These are phyloP conservation scores for Tenthredo notha DNA, from an alignment of 2,888 invertebrate species.

Conservation along the genomic window DNA sequence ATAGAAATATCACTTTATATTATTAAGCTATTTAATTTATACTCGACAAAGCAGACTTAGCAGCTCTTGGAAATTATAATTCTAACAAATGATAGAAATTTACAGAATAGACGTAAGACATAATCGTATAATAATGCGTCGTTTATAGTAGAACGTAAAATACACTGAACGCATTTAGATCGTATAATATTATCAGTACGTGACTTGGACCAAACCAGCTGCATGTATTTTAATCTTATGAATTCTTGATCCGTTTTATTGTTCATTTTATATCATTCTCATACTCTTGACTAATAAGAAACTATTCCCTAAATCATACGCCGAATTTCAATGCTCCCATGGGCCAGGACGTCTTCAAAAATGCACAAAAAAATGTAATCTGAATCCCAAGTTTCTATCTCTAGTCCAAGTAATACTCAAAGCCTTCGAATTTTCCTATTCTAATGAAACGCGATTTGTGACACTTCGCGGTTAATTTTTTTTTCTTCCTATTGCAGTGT, in stretches of 20 bases:
- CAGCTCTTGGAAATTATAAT: not conserved
- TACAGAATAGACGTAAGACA: not conserved
- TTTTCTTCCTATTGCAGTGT: no score
- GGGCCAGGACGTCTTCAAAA: no score
- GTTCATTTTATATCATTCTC: not conserved
- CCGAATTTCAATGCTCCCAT: no score
- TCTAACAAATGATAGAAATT: not conserved
- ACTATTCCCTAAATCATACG: no score
- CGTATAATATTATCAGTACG: slow-evolving; percentile 13
- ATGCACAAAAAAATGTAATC: no score
- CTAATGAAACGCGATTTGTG: no score
- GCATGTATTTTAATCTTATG: not conserved
- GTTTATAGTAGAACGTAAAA: not conserved
- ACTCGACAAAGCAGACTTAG: not conserved
- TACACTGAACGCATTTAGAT: slow-evolving; percentile 4
- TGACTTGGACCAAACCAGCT: not conserved
- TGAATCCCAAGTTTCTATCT: no score
- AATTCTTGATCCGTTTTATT: not conserved
- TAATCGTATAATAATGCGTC: not conserved
- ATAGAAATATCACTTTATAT: not conserved
- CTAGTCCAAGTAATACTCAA: no score
- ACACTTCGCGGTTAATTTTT: no score
- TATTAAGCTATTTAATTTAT: not conserved
- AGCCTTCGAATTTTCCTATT: no score
- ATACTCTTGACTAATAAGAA: not conserved